phyloP scores from a whole-genome alignment of 23 tunicate species.

The Trididemnum clinides region DNA sequence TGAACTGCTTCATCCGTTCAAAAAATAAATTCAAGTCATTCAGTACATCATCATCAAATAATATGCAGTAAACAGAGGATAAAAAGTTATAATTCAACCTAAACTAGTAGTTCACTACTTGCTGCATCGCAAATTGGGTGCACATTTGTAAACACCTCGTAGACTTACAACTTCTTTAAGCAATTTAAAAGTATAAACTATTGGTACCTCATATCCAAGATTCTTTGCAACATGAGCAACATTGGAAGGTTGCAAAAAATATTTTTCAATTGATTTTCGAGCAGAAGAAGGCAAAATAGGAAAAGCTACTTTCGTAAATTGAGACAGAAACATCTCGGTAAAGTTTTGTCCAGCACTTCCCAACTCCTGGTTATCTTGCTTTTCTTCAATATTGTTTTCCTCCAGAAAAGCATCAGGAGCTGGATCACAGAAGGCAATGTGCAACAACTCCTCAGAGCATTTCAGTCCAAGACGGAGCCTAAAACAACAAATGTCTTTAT shows the following conservation, averaged over 20 bases:
- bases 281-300: conserved; percentile 26
- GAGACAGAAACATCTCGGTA: conserved; percentile 14
- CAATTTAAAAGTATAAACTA: too few relatives aligned
- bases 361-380: conserved; percentile 29
- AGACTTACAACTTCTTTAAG: too few relatives aligned
- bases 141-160: too few relatives aligned
- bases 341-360: conserved; percentile 37
- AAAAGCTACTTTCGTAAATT: conserved; percentile 36
- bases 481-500: not conserved
- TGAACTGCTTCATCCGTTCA: too few relatives aligned
- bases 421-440: conserved; percentile 54
- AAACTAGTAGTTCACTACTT: too few relatives aligned
- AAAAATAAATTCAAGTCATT: too few relatives aligned
- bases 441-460: conserved; percentile 42
- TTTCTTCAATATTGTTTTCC: not conserved
- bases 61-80: too few relatives aligned
- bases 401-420: not conserved
- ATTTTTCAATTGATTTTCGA: conserved; percentile 11
- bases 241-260: not conserved
- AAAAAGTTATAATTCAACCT: too few relatives aligned
- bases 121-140: too few relatives aligned
- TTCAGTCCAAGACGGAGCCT: conserved; percentile 52
- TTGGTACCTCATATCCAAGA: conserved; percentile 59
- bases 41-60: too few relatives aligned
- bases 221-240: conserved; percentile 61